Conservation (phyloP, 2,888 invertebrate genomes). For the Ophonus ardosiacus region DNA sequence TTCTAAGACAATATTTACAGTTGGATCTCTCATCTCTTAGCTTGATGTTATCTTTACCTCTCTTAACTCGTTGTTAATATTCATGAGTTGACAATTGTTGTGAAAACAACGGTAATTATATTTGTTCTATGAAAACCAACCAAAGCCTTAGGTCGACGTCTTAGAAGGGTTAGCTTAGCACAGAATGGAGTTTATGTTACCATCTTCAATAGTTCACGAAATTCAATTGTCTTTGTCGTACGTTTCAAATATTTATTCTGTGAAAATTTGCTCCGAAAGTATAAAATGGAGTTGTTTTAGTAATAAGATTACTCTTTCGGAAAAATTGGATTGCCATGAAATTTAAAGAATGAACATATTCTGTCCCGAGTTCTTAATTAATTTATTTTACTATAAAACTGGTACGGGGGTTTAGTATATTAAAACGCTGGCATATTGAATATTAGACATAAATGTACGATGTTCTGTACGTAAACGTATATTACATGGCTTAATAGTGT, state of each 20-base stretch:
- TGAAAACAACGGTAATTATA: conserved; percentile 33
- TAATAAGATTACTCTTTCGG: not conserved
- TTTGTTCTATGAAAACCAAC: conserved; percentile 19
- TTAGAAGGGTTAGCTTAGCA: not conserved
- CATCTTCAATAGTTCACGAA: conserved; percentile 7
- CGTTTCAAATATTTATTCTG: conserved; percentile 34
- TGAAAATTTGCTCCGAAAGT: conserved; percentile 10
- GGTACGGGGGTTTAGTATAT: not conserved
- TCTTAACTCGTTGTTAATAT: conserved; percentile 20
- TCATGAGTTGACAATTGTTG: conserved; percentile 44
- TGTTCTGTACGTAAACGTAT: too few relatives aligned
- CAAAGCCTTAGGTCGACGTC: not conserved
- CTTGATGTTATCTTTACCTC: conserved; percentile 29
- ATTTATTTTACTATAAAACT: not conserved
- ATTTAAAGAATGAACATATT: not conserved
- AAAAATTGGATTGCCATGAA: not conserved
- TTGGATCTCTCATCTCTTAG: not conserved
- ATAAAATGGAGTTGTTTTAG: not conserved
- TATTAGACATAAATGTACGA: too few relatives aligned
- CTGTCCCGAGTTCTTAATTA: not conserved
- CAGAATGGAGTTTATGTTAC: not conserved
- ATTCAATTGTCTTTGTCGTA: conserved; percentile 33
- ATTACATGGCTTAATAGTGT: too few relatives aligned
- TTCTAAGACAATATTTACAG: conserved; percentile 26
- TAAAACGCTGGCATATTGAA: too few relatives aligned